Conservation (phyloP, 2,113 vertebrate genomes). For the Trichomycterus rosablanca region DNA sequence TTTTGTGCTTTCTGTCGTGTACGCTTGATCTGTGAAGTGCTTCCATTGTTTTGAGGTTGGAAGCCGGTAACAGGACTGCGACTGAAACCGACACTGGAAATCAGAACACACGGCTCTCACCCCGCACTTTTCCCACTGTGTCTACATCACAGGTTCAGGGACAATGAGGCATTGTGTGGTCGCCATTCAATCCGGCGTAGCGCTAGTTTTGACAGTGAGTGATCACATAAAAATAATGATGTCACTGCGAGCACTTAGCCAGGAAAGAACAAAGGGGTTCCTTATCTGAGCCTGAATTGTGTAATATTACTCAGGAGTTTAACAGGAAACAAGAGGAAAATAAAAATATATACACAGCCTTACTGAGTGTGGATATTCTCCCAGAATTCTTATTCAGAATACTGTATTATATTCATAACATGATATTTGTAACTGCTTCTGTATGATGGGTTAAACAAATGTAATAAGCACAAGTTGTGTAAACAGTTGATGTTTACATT, state of each 20-base stretch:
- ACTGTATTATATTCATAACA: no score
- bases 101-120: slow-evolving; percentile 45
- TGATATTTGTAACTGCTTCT: no score
- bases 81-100: slow-evolving; percentile 43
- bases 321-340: no score
- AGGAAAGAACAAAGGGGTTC: slow-evolving; percentile 60
- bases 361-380: no score
- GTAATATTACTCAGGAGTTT: slow-evolving; percentile 39
- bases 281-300: slow-evolving; percentile 58
- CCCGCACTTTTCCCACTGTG: slow-evolving; percentile 43
- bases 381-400: no score
- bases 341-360: no score
- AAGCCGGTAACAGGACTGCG: slow-evolving; percentile 17
- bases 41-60: slow-evolving; percentile 28
- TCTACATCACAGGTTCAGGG: slow-evolving; percentile 56
- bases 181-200: slow-evolving; percentile 59
- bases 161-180: slow-evolving; percentile 64
- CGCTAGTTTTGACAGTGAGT: slow-evolving; percentile 57
- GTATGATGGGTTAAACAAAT: no score
- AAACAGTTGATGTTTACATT: no score
- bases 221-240: slow-evolving; percentile 66
- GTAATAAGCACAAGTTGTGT: no score
- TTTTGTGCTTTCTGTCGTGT: slow-evolving; percentile 22
- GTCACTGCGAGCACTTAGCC: slow-evolving; percentile 60
- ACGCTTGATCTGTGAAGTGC: slow-evolving; percentile 24